These are phyloP conservation scores for Tortrix viridana DNA, from an alignment of 2,888 invertebrate species.

Conservation along the genomic window DNA sequence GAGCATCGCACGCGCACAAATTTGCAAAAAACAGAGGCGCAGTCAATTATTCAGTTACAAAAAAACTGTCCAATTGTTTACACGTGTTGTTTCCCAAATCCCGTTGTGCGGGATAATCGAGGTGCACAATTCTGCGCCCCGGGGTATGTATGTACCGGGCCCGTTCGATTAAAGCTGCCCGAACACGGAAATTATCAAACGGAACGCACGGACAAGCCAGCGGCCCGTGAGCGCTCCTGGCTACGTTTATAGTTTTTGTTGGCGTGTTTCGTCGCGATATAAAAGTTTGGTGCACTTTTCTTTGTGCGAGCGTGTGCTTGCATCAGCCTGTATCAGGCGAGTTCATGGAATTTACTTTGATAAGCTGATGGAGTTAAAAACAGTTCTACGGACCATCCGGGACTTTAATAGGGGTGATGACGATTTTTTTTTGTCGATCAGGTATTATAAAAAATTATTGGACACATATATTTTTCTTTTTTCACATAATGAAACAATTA, in stretches of 20 bases:
- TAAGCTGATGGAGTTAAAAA: not conserved
- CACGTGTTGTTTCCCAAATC: constrained; percentile 52
- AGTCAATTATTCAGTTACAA: constrained; percentile 22
- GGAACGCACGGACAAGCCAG: constrained; percentile 78
- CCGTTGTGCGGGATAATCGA: constrained; percentile 61
- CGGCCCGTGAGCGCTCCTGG: constrained; percentile 71
- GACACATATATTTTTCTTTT: no score
- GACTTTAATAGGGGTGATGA: no score
- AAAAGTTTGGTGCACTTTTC: constrained; percentile 51
- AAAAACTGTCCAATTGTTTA: constrained; percentile 40
- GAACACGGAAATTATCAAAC: constrained; percentile 82
- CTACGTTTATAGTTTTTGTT: constrained; percentile 81
- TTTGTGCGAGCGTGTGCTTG: constrained; percentile 53
- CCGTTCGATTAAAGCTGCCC: constrained; percentile 81
- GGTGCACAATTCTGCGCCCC: constrained; percentile 63
- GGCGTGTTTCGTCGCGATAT: constrained; percentile 66
- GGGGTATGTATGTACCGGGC: constrained; percentile 44
- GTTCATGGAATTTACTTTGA: not conserved
- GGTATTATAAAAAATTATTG: no score
- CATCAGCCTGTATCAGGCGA: not conserved
- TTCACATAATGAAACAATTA: no score
- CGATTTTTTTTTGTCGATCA: no score
- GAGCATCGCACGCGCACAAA: not conserved
- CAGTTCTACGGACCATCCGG: no score
- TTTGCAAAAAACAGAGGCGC: not conserved